Evolutionary conservation across 2,113 vertebrate species (phyloP), one percentile per base, ranked within the genome.

Genomic region (Gymnobelideus leadbeateri): DNA sequence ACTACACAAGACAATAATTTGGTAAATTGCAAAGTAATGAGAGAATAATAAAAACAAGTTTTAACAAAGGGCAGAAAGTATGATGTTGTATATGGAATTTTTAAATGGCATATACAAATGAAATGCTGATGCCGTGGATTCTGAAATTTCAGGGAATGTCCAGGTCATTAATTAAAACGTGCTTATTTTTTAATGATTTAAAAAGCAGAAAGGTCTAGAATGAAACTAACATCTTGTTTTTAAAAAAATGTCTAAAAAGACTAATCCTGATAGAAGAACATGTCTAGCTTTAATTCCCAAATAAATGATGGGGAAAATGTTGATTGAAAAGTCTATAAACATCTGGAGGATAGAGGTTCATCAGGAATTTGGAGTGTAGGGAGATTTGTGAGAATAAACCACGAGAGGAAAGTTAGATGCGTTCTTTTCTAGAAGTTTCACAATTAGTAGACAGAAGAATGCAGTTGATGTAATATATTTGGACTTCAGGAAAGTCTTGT

Each of bases 391-490:
- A 90, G 47, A 90, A 90, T 51, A 90, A 50, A 28, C 50, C 25
- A 50, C 1, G 89, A 90, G 9, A 47, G 89, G 47, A 90, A 90
- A 50, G n/a, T 90, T 50, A 26, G 47, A 90, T 51, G 49, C 11
- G 3, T 90, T 50, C 47, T 90, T 90, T 90, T 28, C 47, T 90
- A 51, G 89, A 90, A 90, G 89, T 90, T 90, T 47, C 89, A 90
- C 89, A 90, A 90, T 90, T 90, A 90, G 47, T 8, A 84, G 68
- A 84, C 68, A 84, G 68, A 84, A n/a, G 89, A 90, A 90, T 49
- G 47, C 49, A 90, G 89, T 51, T 49, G 89, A 50, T 90, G 89
- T 90, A 90, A 90, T 90, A 50, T 90, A 90, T 90, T 90, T 90
- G 89, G 89, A 90, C 89, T 90, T 50, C 50, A 14, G 47, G 24